These are phyloP conservation scores for Carpatolechia fugitivella DNA, from an alignment of 2,888 invertebrate species.

Conservation along the genomic window DNA sequence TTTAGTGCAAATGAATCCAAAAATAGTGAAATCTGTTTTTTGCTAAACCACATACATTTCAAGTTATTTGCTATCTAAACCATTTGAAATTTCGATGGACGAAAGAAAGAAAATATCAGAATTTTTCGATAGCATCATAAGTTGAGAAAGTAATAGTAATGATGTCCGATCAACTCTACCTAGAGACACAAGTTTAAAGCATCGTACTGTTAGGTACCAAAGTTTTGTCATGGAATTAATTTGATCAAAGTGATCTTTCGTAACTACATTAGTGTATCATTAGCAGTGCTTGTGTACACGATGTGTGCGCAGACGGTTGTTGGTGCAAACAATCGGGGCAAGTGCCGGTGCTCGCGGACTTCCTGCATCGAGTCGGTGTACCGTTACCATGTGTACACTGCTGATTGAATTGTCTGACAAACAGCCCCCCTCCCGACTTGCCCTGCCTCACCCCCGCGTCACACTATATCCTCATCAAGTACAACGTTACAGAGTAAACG, in stretches of 20 bases:
- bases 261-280: conserved; percentile 1
- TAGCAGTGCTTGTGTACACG: background rate
- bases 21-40: background rate
- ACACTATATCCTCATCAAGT: background rate
- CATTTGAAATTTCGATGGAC: too few species aligned
- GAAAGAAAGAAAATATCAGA: too few species aligned
- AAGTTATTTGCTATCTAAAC: too few species aligned
- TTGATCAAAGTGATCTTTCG: background rate
- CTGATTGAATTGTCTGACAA: conserved; percentile 31
- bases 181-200: too few species aligned
- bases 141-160: too few species aligned
- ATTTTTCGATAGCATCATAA: too few species aligned
- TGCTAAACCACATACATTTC: background rate
- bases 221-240: background rate
- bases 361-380: conserved; percentile 12
- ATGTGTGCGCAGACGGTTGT: conserved; percentile 13
- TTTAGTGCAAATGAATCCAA: conserved; percentile 1
- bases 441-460: background rate
- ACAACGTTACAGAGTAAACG: background rate
- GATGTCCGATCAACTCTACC: too few species aligned
- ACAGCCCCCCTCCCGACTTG: conserved; percentile 10
- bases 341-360: conserved; percentile 18
- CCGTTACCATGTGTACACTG: conserved; percentile 22
- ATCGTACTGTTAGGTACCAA: too few species aligned
- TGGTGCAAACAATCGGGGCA: conserved; percentile 24